Evolutionary conservation across 2,113 vertebrate genomes (phyloP).

Genomic region (Fulica atra): DNA sequence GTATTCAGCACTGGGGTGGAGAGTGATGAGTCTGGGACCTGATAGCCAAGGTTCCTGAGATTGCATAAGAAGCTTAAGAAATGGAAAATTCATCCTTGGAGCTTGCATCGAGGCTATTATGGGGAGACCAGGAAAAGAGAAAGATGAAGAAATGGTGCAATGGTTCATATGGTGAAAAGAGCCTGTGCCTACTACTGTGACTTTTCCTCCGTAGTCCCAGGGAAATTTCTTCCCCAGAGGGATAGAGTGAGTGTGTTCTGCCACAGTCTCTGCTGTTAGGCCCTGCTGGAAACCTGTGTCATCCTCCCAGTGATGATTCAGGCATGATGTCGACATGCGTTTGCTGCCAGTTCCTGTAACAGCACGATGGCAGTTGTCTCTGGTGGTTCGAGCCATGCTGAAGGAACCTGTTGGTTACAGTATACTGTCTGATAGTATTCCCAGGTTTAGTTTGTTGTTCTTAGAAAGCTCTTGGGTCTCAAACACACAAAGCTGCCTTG

Average conservation of each 20-base stretch:
- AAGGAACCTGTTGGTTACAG: neutral
- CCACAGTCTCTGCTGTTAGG: neutral
- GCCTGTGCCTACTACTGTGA: neutral
- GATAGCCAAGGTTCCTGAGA: neutral
- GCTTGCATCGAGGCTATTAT: neutral
- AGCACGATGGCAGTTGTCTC: neutral
- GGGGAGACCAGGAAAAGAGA: neutral
- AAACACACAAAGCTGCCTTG: neutral
- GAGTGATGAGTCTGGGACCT: neutral
- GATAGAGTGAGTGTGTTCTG: neutral
- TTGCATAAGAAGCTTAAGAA: neutral
- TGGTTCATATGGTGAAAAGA: neutral
- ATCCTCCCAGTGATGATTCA: neutral
- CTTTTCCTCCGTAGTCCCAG: neutral
- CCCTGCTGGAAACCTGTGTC: neutral
- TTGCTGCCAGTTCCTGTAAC: neutral
- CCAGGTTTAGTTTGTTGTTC: neutral
- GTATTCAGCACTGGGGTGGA: neutral
- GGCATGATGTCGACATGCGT: neutral
- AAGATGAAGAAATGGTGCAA: neutral
- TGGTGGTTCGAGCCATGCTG: neutral
- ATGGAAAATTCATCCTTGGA: neutral
- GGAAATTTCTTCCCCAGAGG: neutral
- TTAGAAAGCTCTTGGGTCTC: neutral
- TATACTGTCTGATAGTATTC: neutral